Base-by-base conservation (phyloP, 2,797 vertebrate genomes). In the Ficedula albicollis region DNA sequence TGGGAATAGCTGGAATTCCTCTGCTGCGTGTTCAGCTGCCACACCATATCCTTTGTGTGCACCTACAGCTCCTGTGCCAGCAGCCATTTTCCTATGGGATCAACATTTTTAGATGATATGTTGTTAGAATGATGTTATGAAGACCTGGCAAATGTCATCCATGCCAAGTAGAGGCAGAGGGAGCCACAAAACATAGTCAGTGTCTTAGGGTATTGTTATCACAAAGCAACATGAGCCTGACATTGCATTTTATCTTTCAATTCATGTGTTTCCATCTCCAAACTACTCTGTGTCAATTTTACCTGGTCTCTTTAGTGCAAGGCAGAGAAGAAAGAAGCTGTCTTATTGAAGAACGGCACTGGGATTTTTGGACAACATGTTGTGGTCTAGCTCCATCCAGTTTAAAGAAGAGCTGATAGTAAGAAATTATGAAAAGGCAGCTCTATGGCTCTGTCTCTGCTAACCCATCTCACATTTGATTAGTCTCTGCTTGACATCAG, bases 381-480 rank as follows among this genome's bases (percentile, higher is more conserved):
- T 58, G 34, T 52, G 62, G 48, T 70, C 63, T 76, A 49, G 60
- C 39, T 91, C 39, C 49, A 14, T 26, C 59, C 56, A 67, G 63
- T 34, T 52, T 76, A 38, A 90, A 77, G 84, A 89, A 80, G 44
- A 89, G 52, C 34, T 2, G 8, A 84, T 9, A 54, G 38, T 66
- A 91, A 67, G 44, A 74, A 84, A 80, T 59, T 48, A 38, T 2
- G 22, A 91, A 70, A 49, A 90, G 59, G 21, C 74, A 86, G 59
- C 49, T 90, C 64, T 44, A 15, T 64, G 52, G 52, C 52, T 90
- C 55, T 82, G 80, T 52, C 85, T 76, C 74, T 82, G 38, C 64
- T 93, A 86, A 68, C 80, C 86, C 80, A 89, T 77, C 95, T 84
- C 93, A 84, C 74, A 63, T 96, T 82, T 87, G 81, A 93, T 95